Evolutionary conservation across 2,113 vertebrate species (phyloP), one percentile per base, ranked within the genome.

Genomic region (Ursus arctos): DNA sequence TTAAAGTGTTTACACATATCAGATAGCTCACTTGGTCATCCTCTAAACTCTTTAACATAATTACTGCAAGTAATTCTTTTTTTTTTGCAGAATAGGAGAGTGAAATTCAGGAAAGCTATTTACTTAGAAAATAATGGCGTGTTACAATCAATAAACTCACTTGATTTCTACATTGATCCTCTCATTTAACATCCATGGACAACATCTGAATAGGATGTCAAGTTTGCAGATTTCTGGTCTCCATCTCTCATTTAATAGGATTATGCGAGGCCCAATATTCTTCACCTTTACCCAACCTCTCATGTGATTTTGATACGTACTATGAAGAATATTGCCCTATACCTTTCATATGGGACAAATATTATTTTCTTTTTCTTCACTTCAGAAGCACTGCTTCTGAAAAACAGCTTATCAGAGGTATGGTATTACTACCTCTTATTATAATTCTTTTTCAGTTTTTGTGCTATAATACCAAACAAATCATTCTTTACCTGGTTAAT

Each of bases 361-460:
- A 49, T 36, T 63, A 49, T 92, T 88, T 86, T 91, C 31, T 63
- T 94, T 83, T 96, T 16, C 51, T 69, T 65, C 82, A 67, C 8
- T 91, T 40, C 40, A 40, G 40, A 89, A 71, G 49, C 85, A 13
- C 2, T 53, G 0, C 86, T 87, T 86, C 82, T 88, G 61, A 92
- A 92, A 94, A 14, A 40, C 3, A 33, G 21, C 8, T 84, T 96
- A 55, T 53, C 49, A 43, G 26, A 86, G 2, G 7, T 15, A 69
- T 69, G 6, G 4, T 8, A 91, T 65, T 59, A 31, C 47, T 12
- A 69, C 22, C 8, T 79, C 31, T 61, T 72, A 33, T 61, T 43
- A 61, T 86, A 63, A 80, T 81, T 74, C 28, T 72, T 76, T 81
- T 81, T 51, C 22, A 72, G 47, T 77, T 82, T 88, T 55, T 76